phyloP scores from a whole-genome alignment of 2,797 vertebrate genomes.

The Philypnodon macrostomus region DNA sequence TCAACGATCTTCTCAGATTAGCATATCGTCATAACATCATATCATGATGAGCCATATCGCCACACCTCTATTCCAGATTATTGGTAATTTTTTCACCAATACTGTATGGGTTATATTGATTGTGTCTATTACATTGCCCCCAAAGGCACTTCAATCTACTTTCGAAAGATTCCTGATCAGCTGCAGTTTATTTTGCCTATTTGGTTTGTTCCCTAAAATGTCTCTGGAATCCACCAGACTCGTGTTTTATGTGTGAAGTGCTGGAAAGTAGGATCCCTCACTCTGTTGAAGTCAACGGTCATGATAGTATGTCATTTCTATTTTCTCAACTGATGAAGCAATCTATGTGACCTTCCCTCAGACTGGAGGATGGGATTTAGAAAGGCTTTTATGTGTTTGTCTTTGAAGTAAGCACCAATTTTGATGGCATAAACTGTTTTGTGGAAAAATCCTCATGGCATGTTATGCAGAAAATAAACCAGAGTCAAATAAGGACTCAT shows the following conservation, averaged over 20 bases:
- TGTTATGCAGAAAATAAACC: conserved; percentile 21
- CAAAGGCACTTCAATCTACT: no score
- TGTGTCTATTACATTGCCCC: no score
- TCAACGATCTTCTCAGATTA: no score
- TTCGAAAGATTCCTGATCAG: no score
- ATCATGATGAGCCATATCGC: no score
- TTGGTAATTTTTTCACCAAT: no score
- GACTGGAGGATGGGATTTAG: conserved; percentile 27
- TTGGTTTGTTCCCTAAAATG: no score
- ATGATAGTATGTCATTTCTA: neutral
- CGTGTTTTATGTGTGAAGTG: neutral
- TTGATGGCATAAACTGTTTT: conserved; percentile 29
- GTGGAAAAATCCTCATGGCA: conserved; percentile 32
- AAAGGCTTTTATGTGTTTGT: conserved; percentile 40
- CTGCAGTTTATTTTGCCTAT: no score
- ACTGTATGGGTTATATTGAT: no score
- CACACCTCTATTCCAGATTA: no score
- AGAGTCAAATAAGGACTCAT: conserved; percentile 36
- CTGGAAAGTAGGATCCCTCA: neutral
- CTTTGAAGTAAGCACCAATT: conserved; percentile 47
- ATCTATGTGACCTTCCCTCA: conserved; percentile 22
- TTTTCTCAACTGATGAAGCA: conserved; percentile 18
- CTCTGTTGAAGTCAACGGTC: neutral
- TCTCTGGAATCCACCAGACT: no score
- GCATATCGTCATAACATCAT: no score